phyloP scores from a whole-genome alignment of 2,113 vertebrate species.

The Rafetus swinhoei region DNA sequence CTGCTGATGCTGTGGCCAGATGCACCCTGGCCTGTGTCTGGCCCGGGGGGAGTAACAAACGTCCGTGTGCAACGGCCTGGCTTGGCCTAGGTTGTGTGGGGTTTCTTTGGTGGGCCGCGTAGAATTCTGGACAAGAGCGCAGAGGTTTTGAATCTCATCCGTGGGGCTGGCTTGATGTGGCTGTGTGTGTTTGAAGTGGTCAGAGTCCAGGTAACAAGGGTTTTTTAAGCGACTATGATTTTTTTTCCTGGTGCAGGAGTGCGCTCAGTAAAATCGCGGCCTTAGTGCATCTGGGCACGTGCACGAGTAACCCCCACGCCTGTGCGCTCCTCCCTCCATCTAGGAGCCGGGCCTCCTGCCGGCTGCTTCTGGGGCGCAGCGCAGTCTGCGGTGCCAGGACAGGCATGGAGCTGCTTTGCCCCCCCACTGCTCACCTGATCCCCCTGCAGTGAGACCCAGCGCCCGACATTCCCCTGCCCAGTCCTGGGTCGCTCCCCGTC shows the following conservation, averaged over 20 bases:
- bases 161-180: not conserved
- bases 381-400: no score
- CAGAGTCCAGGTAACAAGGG: not conserved
- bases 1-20: slow-evolving; percentile 46
- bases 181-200: not conserved
- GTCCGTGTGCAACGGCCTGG: fast-evolving
- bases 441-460: no score
- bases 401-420: no score
- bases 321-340: no score
- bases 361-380: no score
- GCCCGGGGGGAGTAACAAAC: not conserved
- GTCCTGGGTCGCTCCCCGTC: no score
- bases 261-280: no score
- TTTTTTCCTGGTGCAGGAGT: not conserved
- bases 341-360: no score
- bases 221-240: not conserved
- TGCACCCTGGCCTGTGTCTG: no score
- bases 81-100: not conserved
- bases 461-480: no score
- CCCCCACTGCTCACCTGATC: no score
- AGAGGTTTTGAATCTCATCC: not conserved
- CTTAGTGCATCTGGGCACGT: not conserved
- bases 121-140: not conserved
- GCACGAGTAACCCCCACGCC: no score
- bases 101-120: not conserved